These are phyloP conservation scores for Ormyrus thymus DNA, from an alignment of 2,888 invertebrate genomes.

Conservation along the genomic window DNA sequence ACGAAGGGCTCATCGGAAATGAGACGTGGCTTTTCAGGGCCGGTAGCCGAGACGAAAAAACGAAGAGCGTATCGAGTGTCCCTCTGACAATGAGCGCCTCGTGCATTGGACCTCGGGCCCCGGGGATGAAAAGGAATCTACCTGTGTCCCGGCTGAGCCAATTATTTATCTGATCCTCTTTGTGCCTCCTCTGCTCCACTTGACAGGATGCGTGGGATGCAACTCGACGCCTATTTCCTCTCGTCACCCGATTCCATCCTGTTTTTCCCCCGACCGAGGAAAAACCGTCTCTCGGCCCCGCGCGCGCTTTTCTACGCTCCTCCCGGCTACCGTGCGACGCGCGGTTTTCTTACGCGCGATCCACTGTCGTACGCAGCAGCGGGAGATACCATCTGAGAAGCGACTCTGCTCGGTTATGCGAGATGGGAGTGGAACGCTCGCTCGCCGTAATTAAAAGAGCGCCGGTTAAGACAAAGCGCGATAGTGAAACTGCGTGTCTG, in stretches of 20 bases:
- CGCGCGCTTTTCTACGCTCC: not conserved
- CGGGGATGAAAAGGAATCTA: constrained; percentile 69
- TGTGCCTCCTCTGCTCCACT: constrained; percentile 63
- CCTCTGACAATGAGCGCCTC: constrained; percentile 59
- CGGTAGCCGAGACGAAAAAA: constrained; percentile 12
- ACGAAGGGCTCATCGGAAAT: constrained; percentile 21
- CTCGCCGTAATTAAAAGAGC: constrained; percentile 37
- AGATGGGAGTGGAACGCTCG: constrained; percentile 19
- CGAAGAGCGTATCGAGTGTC: constrained; percentile 71
- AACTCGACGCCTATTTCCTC: constrained; percentile 73
- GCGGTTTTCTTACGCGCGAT: not conserved
- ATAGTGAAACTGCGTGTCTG: not conserved
- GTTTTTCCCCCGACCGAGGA: constrained; percentile 45
- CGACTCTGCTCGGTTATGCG: constrained; percentile 28
- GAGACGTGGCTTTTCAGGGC: constrained; percentile 41
- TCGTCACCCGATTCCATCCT: constrained; percentile 62
- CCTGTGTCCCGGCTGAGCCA: constrained; percentile 71
- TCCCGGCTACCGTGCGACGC: not conserved
- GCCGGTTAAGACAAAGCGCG: constrained; percentile 4
- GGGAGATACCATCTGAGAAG: constrained; percentile 24
- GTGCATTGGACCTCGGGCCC: constrained; percentile 65
- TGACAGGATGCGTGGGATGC: constrained; percentile 74
- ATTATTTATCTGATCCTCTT: constrained; percentile 74
- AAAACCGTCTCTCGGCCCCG: constrained; percentile 25
- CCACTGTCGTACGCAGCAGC: not conserved